Percentiles rank a stretch among this genome's conserved stretches.
Evolutionary conservation across 2,797 vertebrate species (phyloP).

Genomic region (Lepus oiostolus): DNA sequence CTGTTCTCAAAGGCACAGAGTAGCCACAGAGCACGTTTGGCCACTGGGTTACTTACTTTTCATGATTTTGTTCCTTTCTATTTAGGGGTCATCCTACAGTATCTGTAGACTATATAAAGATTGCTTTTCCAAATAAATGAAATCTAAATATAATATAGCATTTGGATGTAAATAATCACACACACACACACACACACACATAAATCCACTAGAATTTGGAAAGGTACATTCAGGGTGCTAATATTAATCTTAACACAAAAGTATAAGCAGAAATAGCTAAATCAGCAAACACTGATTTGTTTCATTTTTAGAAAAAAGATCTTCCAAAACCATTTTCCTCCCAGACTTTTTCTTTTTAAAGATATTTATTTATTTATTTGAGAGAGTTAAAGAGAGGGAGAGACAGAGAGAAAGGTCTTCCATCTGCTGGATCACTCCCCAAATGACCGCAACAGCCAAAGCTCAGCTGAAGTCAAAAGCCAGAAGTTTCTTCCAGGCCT

Average conservation of each 20-base stretch:
- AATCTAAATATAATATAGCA: conserved; percentile 37
- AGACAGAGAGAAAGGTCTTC: too few species aligned
- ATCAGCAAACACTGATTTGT: neutral
- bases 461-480: too few species aligned
- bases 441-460: too few species aligned
- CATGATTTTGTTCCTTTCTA: conserved; percentile 16
- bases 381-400: too few species aligned
- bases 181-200: neutral
- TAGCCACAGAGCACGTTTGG: neutral
- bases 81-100: neutral
- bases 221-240: neutral
- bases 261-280: neutral
- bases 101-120: neutral
- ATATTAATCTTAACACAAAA: neutral
- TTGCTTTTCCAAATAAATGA: neutral
- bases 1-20: neutral
- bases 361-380: too few species aligned
- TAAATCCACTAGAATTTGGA: neutral
- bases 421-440: too few species aligned
- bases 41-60: neutral
- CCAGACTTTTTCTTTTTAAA: too few species aligned
- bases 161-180: neutral
- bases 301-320: conserved; percentile 9
- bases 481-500: too few species aligned
- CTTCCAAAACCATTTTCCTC: neutral